Conservation (phyloP, 2,797 vertebrate genomes). For the Pangasius krempfi region DNA sequence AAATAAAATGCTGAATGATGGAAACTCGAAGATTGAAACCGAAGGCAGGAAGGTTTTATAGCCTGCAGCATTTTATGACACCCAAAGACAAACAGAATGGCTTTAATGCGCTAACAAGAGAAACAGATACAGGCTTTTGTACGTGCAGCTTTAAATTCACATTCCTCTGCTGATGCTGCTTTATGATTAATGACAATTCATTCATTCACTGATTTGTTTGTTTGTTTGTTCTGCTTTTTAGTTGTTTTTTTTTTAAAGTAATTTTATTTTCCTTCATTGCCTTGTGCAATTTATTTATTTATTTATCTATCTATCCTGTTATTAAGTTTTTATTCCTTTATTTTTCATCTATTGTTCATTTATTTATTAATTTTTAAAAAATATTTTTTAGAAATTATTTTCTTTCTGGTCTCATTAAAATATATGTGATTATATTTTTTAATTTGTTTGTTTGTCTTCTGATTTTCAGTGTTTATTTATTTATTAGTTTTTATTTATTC, state of each 20-base stretch:
- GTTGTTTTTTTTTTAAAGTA: background rate
- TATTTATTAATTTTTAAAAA: background rate
- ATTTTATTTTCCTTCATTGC: background rate
- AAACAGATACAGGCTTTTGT: background rate
- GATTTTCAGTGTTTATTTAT: background rate
- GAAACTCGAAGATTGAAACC: constrained; percentile 12
- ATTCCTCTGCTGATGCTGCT: background rate
- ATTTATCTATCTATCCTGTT: background rate
- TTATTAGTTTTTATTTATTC: background rate
- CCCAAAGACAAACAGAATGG: constrained; percentile 36
- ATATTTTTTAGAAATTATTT: background rate
- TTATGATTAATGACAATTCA: background rate
- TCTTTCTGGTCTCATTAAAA: background rate
- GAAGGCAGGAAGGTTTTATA: constrained; percentile 29
- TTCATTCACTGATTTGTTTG: background rate
- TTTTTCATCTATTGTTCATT: background rate
- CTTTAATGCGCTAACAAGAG: constrained; percentile 28
- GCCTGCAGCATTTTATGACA: constrained; percentile 39
- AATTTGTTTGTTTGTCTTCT: background rate
- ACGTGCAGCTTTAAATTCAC: background rate
- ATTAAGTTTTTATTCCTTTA: background rate
- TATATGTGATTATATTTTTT: background rate
- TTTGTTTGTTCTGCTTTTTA: background rate
- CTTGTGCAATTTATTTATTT: background rate
- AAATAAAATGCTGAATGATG: constrained; percentile 37